phyloP scores from a whole-genome alignment of 2,797 vertebrate genomes.

The Mormyrops boulengeri region DNA sequence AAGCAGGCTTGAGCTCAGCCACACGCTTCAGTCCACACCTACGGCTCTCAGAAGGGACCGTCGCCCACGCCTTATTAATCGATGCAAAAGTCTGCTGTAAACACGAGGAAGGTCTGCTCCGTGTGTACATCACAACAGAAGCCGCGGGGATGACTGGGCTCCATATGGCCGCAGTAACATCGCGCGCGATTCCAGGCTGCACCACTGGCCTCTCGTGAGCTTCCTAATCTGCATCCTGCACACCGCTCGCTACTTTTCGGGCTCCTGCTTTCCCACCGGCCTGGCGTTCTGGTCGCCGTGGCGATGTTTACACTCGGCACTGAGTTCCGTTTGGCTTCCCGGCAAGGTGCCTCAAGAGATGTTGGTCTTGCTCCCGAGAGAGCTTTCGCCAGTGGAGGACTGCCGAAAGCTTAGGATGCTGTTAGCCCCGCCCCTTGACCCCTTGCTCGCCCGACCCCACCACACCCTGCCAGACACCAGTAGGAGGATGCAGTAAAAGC shows the following conservation, averaged over 20 bases:
- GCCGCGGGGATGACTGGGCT: constrained; percentile 61
- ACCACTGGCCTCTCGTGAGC: constrained; percentile 15
- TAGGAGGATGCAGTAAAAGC: neutral
- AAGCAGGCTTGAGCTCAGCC: neutral
- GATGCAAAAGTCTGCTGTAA: constrained; percentile 63
- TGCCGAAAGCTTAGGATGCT: neutral
- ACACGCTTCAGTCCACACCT: neutral
- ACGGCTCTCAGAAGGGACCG: constrained; percentile 29
- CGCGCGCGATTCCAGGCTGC: constrained; percentile 49
- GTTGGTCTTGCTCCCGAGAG: neutral
- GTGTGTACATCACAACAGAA: constrained; percentile 63
- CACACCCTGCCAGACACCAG: neutral
- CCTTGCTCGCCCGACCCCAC: too few relatives aligned
- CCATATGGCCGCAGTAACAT: constrained; percentile 60
- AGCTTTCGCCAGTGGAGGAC: neutral
- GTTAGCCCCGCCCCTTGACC: neutral
- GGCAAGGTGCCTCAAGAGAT: neutral
- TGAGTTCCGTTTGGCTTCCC: neutral
- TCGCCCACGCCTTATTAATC: constrained; percentile 67
- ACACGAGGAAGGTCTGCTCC: constrained; percentile 46
- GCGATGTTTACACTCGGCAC: neutral
- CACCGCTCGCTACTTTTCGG: neutral
- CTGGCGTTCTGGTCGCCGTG: neutral
- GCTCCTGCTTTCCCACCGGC: neutral
- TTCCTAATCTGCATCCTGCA: neutral